Conservation (phyloP, 2,797 vertebrate species). For the Allobates femoralis region DNA sequence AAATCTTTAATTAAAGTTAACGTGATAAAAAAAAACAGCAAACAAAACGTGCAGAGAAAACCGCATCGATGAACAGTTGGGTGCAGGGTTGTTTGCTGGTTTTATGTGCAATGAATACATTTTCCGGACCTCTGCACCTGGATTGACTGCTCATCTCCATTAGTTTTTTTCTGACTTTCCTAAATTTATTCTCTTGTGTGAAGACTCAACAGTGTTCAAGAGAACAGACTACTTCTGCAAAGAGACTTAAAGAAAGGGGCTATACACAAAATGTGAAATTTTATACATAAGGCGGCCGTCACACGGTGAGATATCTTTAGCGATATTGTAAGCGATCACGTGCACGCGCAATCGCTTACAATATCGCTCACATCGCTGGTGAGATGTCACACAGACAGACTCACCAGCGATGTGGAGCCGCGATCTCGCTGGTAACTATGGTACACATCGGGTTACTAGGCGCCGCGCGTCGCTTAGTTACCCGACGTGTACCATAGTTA, state of each 20-base stretch:
- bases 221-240: conserved; percentile 4
- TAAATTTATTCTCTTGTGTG: conserved; percentile 5
- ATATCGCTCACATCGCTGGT: no score
- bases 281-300: no score
- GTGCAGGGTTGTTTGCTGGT: conserved; percentile 23
- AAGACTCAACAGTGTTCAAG: conserved; percentile 4
- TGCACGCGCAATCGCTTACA: no score
- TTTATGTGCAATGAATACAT: conserved; percentile 58
- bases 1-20: conserved; percentile 64
- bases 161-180: conserved; percentile 36
- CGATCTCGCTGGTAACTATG: no score
- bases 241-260: conserved; percentile 10
- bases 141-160: conserved; percentile 52
- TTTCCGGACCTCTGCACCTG: conserved; percentile 42
- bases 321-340: no score
- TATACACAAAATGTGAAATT: conserved; percentile 13
- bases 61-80: conserved; percentile 11
- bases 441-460: no score
- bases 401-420: no score
- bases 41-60: conserved; percentile 51
- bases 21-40: conserved; percentile 51
- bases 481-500: no score
- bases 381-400: no score
- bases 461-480: no score
- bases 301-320: no score